These are phyloP conservation scores for Elgonia sp. DNA, from an alignment of 2,888 invertebrate species.

Conservation along the genomic window DNA sequence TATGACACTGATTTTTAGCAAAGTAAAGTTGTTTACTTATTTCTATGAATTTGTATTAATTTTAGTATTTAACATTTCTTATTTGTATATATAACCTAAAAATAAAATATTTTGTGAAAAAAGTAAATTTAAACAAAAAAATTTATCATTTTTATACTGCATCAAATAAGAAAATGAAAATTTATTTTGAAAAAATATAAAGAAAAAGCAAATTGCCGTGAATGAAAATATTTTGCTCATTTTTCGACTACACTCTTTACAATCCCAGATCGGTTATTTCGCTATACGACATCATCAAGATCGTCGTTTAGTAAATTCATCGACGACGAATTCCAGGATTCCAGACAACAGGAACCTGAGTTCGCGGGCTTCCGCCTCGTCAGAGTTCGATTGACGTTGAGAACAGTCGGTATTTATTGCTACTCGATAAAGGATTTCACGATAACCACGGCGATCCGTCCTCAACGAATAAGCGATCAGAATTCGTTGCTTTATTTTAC, in stretches of 20 bases:
- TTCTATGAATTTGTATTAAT: no score
- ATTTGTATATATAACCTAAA: no score
- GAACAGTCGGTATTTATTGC: constrained; percentile 80
- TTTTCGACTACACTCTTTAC: constrained; percentile 13
- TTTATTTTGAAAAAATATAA: not conserved
- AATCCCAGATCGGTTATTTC: constrained; percentile 29
- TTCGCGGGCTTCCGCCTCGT: constrained; percentile 81
- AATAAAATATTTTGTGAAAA: no score
- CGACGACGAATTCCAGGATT: constrained; percentile 71
- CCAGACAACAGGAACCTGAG: constrained; percentile 74
- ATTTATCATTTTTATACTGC: no score
- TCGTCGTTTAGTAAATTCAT: constrained; percentile 63
- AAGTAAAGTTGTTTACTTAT: no score
- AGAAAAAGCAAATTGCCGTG: not conserved
- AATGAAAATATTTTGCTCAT: constrained; percentile 35
- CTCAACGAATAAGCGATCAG: constrained; percentile 61
- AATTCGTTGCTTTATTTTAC: constrained; percentile 67
- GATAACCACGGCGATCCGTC: constrained; percentile 60
- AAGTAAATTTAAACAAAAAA: no score
- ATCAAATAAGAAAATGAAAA: not conserved
- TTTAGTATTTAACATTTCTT: no score
- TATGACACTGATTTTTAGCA: no score
- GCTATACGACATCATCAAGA: constrained; percentile 49
- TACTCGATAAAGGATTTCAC: constrained; percentile 74
- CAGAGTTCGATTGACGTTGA: constrained; percentile 82